Evolutionary conservation across 2,113 vertebrate species (phyloP), one percentile per base, ranked within the genome.

Genomic region (Spermophilus dauricus): DNA sequence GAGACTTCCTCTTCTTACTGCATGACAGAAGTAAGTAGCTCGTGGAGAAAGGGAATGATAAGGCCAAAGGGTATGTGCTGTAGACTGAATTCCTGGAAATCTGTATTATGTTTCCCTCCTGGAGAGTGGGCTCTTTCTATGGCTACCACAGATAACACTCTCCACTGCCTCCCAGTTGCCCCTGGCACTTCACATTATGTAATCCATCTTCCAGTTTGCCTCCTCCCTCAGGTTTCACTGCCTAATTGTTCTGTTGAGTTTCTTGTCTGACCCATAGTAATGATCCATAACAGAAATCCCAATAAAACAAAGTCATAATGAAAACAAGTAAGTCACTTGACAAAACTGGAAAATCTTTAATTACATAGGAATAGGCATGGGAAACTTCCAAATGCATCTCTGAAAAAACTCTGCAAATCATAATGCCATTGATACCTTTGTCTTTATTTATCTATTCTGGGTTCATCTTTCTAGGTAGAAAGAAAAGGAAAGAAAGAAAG

Each of bases 61-160:
- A 89, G 26, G 39, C 39, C 86, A 96, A 96, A 91, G 82, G 45
- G 8, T 26, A 88, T n/a, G 20, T 83, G 63, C 32, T 89, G 4
- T 87, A 86, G 16, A 81, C 24, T 84, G 85, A 96, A 81, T 92
- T 94, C 51, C 76, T 97, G 90, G 67, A 81, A 72, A 81, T 81
- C 32, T 87, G 28, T 87, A 76, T 86, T 81, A 30, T 8, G 65
- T 18, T 86, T 87, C 22, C 22, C 7, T 80, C 17, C 32, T 2
- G 48, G 56, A 56, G 39, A 70, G 45, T 34, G 24, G 5, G 53
- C 63, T 84, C 80, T 92, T 65, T 96, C 48, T 65, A 16, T 83
- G n/a, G 42, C 61, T 93, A 51, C 32, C 48, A 42, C 26, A 65
- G 48, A 82, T 75, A 2, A 0, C 42, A 39, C 34, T 70, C 13